Percentiles rank a stretch among this genome's conserved stretches.
phyloP scores from a whole-genome alignment of 2,113 vertebrate species.

The Melanocharis versteri region DNA sequence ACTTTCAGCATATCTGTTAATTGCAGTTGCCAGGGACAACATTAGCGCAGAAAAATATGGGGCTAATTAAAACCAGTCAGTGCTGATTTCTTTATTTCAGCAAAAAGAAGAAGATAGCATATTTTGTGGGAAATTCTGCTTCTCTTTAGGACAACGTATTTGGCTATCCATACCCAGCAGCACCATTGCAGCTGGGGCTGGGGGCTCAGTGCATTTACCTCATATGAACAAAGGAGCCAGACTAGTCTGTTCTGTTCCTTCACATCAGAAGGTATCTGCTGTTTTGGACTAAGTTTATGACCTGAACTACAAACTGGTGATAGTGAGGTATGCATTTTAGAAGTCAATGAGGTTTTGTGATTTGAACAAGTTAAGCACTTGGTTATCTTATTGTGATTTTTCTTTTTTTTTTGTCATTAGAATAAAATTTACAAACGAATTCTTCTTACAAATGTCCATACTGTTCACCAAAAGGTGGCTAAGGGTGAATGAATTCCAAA shows the following conservation, averaged over 20 bases:
- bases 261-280: background rate
- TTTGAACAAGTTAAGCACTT: background rate
- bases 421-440: background rate
- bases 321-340: background rate
- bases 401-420: background rate
- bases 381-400: background rate
- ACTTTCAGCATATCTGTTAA: background rate
- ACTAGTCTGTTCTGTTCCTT: background rate
- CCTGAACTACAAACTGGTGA: background rate
- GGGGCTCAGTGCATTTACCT: background rate
- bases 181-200: background rate
- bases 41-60: background rate
- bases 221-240: background rate
- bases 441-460: background rate
- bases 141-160: background rate
- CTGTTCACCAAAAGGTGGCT: background rate
- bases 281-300: background rate
- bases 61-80: background rate
- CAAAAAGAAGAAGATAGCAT: background rate
- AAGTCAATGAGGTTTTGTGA: background rate
- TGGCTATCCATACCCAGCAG: background rate
- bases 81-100: background rate
- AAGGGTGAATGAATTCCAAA: background rate
- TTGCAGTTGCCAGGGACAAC: background rate
- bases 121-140: background rate